Conservation (phyloP, 2,797 vertebrate genomes). For the Phaenicophaeus curvirostris region DNA sequence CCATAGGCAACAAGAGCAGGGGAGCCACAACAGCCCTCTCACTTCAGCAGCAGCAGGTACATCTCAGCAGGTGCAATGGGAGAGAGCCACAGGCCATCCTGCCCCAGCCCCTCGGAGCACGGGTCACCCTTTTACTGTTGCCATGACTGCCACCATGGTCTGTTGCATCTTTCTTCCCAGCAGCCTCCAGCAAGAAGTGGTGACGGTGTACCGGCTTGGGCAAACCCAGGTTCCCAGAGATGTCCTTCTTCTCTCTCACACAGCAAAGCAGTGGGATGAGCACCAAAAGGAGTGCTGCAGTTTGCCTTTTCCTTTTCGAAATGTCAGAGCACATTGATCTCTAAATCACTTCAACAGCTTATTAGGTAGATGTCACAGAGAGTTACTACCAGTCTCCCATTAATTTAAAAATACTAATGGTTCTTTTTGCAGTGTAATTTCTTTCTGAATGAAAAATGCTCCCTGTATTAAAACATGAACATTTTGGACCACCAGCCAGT, state of each 20-base stretch:
- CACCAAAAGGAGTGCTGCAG: slow-evolving; percentile 13
- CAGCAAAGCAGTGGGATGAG: not conserved
- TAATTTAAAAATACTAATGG: slow-evolving; percentile 62
- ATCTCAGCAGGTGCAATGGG: fast-evolving
- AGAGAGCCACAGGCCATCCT: not conserved
- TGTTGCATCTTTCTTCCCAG: not conserved
- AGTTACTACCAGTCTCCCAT: slow-evolving; percentile 49
- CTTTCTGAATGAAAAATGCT: slow-evolving; percentile 57
- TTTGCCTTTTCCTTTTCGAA: slow-evolving; percentile 63
- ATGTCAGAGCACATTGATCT: slow-evolving; percentile 62
- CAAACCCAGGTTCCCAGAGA: slow-evolving; percentile 26
- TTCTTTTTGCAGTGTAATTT: not conserved
- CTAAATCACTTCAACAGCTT: slow-evolving; percentile 71
- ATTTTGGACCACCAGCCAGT: not conserved
- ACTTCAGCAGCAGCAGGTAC: not conserved
- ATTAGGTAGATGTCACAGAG: slow-evolving; percentile 72
- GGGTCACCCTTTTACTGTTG: not conserved
- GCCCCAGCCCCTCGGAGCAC: not conserved
- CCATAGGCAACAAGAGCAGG: not conserved
- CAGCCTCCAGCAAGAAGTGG: not conserved
- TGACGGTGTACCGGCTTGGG: not conserved
- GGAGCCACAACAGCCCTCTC: not conserved
- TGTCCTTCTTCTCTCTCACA: not conserved
- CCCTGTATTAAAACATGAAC: not conserved
- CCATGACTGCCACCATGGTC: not conserved